Evolutionary conservation across 2,888 invertebrate species (phyloP).

Genomic region (Thalpophila matura): DNA sequence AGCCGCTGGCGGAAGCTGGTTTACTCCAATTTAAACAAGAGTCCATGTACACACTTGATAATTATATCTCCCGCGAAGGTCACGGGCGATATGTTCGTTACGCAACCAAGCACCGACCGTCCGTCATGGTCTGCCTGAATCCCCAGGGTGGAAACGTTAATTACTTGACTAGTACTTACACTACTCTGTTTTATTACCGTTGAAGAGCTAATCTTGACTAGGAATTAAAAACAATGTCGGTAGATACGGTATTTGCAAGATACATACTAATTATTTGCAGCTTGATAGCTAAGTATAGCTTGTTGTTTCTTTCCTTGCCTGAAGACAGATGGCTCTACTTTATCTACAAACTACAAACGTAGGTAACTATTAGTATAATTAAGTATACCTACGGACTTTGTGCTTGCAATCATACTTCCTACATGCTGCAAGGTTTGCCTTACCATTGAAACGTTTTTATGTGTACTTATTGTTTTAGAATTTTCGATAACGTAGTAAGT

Average conservation of each 20-base stretch:
- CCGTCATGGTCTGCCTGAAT: constrained; percentile 76
- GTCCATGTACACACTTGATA: constrained; percentile 38
- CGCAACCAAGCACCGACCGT: constrained; percentile 78
- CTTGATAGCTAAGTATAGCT: no score
- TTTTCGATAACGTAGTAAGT: neutral
- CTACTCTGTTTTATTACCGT: constrained; percentile 30
- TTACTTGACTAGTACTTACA: constrained; percentile 29
- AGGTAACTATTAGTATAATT: neutral
- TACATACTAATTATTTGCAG: constrained; percentile 7
- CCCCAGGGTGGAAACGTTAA: constrained; percentile 52
- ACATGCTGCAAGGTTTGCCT: constrained; percentile 7
- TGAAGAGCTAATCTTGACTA: constrained; percentile 18
- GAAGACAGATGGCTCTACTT: no score
- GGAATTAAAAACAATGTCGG: constrained; percentile 8
- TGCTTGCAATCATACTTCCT: constrained; percentile 6
- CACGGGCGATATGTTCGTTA: constrained; percentile 77
- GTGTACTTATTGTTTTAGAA: neutral
- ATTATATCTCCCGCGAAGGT: constrained; percentile 68
- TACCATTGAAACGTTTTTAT: neutral
- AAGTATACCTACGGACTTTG: constrained; percentile 11
- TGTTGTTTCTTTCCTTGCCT: no score
- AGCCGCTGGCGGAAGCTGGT: no score
- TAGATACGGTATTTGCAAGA: constrained; percentile 1
- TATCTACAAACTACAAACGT: neutral
- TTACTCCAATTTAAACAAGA: neutral